phyloP scores from a whole-genome alignment of 2,888 invertebrate species.

The Temnothorax rugatulus region DNA sequence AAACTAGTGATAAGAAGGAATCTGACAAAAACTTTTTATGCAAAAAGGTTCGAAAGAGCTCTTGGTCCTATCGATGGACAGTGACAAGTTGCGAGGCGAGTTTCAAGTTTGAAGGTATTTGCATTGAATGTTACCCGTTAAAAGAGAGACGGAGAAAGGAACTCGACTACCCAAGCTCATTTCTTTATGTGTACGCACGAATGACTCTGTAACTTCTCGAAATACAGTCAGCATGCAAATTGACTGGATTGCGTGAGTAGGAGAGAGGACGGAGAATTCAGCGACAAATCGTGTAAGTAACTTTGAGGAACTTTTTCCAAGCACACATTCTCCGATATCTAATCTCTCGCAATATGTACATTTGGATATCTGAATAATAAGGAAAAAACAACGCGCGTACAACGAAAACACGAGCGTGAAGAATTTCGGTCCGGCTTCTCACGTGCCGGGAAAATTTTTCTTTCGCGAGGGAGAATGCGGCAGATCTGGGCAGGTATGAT shows the following conservation, averaged over 20 bases:
- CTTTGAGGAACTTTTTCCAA: not conserved
- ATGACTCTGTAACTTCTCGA: constrained; percentile 13
- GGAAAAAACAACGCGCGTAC: not conserved
- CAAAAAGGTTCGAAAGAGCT: constrained; percentile 15
- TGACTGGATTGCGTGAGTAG: not conserved
- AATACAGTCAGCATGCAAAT: constrained; percentile 12
- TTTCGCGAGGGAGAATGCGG: constrained; percentile 16
- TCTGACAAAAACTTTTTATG: constrained; percentile 6
- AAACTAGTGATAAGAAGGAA: not conserved
- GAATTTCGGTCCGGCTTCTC: not conserved
- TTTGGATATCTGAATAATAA: too few relatives aligned
- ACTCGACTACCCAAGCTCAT: constrained; percentile 44
- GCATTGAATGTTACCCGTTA: constrained; percentile 66
- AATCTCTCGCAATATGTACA: too few relatives aligned
- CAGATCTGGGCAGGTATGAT: not conserved
- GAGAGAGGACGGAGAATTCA: constrained; percentile 10
- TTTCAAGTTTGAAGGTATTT: constrained; percentile 67
- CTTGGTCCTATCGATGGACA: constrained; percentile 57
- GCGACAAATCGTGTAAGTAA: not conserved
- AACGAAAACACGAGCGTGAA: not conserved
- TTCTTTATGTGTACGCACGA: constrained; percentile 1
- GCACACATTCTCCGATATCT: too few relatives aligned
- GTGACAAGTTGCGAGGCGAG: constrained; percentile 70
- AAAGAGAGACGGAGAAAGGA: constrained; percentile 27
- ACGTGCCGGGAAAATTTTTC: not conserved